Conservation (phyloP, 2,888 invertebrate species). For the Trichopoda pennipes region DNA sequence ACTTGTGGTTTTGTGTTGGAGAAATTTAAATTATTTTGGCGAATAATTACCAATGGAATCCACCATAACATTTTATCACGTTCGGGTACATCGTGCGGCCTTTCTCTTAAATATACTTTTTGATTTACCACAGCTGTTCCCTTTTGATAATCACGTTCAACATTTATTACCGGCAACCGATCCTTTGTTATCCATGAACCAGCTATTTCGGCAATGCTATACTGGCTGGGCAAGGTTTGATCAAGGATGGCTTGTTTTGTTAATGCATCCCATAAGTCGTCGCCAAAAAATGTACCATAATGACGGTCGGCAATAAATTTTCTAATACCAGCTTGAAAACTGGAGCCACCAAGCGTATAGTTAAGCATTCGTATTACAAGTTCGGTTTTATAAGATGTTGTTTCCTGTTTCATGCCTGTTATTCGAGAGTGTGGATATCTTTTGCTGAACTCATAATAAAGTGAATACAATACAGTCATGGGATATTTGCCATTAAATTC, state of each 20-base stretch:
- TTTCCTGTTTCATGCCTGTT: conserved; percentile 87
- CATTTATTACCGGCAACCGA: conserved; percentile 88
- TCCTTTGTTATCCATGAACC: conserved; percentile 92
- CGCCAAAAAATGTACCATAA: conserved; percentile 88
- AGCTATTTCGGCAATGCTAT: conserved; percentile 87
- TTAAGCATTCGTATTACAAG: conserved; percentile 94
- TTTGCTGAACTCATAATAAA: conserved; percentile 91
- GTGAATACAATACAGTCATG: conserved; percentile 88
- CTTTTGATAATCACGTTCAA: conserved; percentile 85
- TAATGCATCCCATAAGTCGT: conserved; percentile 89
- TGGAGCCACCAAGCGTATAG: conserved; percentile 88
- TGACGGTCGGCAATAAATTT: conserved; percentile 86
- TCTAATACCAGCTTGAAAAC: conserved; percentile 88
- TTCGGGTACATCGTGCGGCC: conserved; percentile 87
- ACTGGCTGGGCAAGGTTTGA: conserved; percentile 82
- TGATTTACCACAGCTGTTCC: conserved; percentile 83
- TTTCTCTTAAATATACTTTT: conserved; percentile 87
- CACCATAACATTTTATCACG: conserved; percentile 88
- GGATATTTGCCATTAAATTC: conserved; percentile 91
- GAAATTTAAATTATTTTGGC: conserved; percentile 84
- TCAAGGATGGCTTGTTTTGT: conserved; percentile 86
- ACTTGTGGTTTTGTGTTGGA: conserved; percentile 82
- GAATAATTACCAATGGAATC: conserved; percentile 86
- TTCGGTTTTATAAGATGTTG: conserved; percentile 88
- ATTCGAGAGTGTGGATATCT: conserved; percentile 89